These are phyloP conservation scores for Cheilosia soror DNA, from an alignment of 2,888 invertebrate species.

Conservation along the genomic window DNA sequence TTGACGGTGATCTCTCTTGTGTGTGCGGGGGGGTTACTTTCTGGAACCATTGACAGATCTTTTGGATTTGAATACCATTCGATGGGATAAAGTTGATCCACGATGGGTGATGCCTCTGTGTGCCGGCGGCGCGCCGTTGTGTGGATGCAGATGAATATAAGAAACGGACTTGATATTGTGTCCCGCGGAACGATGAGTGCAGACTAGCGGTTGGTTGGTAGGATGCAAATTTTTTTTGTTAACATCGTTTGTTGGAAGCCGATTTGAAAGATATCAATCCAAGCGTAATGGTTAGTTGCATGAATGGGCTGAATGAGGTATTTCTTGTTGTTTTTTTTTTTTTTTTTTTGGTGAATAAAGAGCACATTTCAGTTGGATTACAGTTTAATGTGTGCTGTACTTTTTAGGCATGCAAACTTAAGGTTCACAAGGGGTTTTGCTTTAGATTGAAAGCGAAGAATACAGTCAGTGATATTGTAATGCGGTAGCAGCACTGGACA, in stretches of 20 bases:
- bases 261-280: slow-evolving; percentile 51
- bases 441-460: no score
- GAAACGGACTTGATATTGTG: slow-evolving; percentile 48
- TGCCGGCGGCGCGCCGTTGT: slow-evolving; percentile 3
- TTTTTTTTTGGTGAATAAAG: background rate
- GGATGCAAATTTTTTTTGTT: slow-evolving; percentile 46
- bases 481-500: no score
- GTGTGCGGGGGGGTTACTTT: slow-evolving; percentile 35
- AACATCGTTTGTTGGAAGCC: slow-evolving; percentile 22
- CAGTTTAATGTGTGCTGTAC: slow-evolving; percentile 13
- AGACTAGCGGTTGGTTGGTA: background rate
- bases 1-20: slow-evolving; percentile 54
- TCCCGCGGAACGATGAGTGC: slow-evolving; percentile 51
- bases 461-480: no score
- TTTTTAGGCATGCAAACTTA: no score
- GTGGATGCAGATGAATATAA: slow-evolving; percentile 31
- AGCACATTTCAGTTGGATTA: slow-evolving; percentile 18
- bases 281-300: slow-evolving; percentile 16
- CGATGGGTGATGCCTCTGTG: slow-evolving; percentile 39
- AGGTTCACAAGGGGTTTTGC: no score
- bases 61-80: slow-evolving; percentile 59
- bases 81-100: slow-evolving; percentile 55
- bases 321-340: background rate
- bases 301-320: slow-evolving; percentile 37
- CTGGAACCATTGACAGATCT: slow-evolving; percentile 71